Evolutionary conservation across 2,113 vertebrate species (phyloP).

Genomic region (Megalops atlanticus): DNA sequence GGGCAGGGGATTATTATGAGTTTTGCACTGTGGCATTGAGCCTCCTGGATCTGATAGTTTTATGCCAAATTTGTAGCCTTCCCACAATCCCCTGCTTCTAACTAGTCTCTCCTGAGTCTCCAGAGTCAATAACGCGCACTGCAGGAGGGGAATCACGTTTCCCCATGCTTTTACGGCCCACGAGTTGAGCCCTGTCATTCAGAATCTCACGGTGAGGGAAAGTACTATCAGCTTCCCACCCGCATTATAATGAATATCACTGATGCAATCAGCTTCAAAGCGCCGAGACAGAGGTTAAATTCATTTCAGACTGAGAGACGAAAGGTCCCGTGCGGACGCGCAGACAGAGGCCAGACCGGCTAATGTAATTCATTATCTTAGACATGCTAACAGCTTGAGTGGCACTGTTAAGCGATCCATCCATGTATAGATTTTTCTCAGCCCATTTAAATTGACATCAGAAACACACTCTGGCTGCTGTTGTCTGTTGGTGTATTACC

Average conservation of each 20-base stretch:
- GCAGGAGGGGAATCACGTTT: too few species aligned
- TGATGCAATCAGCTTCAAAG: neutral
- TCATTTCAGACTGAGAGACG: neutral
- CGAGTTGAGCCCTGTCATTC: neutral
- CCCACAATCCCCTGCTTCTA: slow-evolving; percentile 1
- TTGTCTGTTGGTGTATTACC: too few species aligned
- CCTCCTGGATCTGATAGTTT: too few species aligned
- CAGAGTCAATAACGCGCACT: too few species aligned
- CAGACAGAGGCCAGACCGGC: neutral
- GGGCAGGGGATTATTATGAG: too few species aligned
- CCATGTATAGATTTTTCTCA: too few species aligned
- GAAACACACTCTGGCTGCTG: too few species aligned
- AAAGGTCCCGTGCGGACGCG: neutral
- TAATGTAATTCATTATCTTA: neutral
- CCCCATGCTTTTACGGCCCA: neutral
- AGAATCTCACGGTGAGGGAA: neutral
- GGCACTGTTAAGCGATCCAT: too few species aligned
- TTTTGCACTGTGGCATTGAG: too few species aligned
- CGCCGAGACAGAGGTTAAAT: neutral
- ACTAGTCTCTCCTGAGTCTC: neutral
- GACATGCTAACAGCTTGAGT: neutral
- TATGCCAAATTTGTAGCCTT: neutral
- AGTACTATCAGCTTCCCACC: neutral
- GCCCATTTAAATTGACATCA: too few species aligned
- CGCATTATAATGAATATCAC: neutral